Conservation (phyloP, 1,140 invertebrate genomes). For the Pseudomyrmex dendroicus region DNA sequence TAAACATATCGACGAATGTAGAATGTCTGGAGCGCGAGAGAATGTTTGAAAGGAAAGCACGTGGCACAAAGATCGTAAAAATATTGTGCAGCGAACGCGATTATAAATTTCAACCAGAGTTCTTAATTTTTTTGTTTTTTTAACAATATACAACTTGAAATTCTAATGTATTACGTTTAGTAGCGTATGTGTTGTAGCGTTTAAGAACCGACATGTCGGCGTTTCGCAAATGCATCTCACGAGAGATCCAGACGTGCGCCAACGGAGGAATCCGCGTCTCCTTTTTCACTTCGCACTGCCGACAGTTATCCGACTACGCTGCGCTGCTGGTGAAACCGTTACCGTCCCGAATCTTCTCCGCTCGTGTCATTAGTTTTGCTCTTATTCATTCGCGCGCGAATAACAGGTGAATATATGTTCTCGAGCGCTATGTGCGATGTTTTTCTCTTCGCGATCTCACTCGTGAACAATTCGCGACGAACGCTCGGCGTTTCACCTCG, state of each 20-base stretch:
- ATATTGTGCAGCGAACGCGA: too few species aligned
- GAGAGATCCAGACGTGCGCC: background rate
- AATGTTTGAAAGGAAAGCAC: too few species aligned
- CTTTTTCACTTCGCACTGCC: slow-evolving; percentile 53
- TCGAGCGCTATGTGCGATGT: too few species aligned
- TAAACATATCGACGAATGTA: slow-evolving; percentile 4
- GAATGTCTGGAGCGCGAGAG: background rate
- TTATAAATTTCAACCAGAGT: too few species aligned
- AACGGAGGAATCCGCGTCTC: slow-evolving; percentile 23
- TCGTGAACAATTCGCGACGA: too few species aligned
- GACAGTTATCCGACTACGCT: slow-evolving; percentile 55
- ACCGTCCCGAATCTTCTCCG: slow-evolving; percentile 64
- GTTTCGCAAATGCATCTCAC: slow-evolving; percentile 26
- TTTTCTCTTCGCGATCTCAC: too few species aligned
- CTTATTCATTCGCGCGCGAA: slow-evolving; percentile 59
- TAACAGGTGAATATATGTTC: background rate
- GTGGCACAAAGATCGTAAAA: too few species aligned
- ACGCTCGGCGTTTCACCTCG: too few species aligned
- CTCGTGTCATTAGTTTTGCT: slow-evolving; percentile 68
- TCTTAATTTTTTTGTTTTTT: too few species aligned
- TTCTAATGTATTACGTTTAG: too few species aligned
- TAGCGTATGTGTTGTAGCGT: background rate
- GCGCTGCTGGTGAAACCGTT: slow-evolving; percentile 48
- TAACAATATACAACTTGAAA: too few species aligned
- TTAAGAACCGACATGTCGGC: background rate